These are phyloP conservation scores for Vanessa tameamea DNA, from an alignment of 1,140 invertebrate genomes.

Conservation along the genomic window DNA sequence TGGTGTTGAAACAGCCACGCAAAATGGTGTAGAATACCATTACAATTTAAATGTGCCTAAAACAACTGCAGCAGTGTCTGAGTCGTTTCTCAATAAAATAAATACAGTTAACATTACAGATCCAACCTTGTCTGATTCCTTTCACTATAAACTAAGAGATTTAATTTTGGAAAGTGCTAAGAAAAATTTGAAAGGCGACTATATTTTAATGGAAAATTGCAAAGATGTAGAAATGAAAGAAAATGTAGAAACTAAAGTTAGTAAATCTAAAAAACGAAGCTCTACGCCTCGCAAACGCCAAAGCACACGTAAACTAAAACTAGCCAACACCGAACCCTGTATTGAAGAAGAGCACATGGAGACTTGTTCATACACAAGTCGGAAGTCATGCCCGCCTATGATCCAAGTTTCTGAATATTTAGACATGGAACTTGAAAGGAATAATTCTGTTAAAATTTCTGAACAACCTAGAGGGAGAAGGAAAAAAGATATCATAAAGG, in stretches of 20 bases:
- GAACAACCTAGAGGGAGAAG: slow-evolving; percentile 35
- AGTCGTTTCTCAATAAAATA: slow-evolving; percentile 59
- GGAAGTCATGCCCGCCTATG: slow-evolving; percentile 56
- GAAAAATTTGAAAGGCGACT: slow-evolving; percentile 51
- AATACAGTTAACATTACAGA: slow-evolving; percentile 52
- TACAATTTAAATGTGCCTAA: slow-evolving; percentile 39
- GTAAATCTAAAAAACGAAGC: slow-evolving; percentile 55
- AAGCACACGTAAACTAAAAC: slow-evolving; percentile 44
- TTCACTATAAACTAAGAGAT: slow-evolving; percentile 55
- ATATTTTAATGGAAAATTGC: slow-evolving; percentile 14
- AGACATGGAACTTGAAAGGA: neutral
- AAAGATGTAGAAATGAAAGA: slow-evolving; percentile 38
- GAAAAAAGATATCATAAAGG: slow-evolving; percentile 71
- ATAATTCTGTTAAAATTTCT: neutral
- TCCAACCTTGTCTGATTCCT: slow-evolving; percentile 50
- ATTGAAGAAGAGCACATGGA: slow-evolving; percentile 62
- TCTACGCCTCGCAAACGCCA: slow-evolving; percentile 68
- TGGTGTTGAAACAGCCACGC: slow-evolving; percentile 37
- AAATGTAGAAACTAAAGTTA: slow-evolving; percentile 31
- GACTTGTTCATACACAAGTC: slow-evolving; percentile 49
- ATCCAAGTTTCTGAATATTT: slow-evolving; percentile 37
- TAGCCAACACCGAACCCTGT: slow-evolving; percentile 35
- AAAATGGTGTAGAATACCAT: slow-evolving; percentile 36
- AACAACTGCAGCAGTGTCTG: slow-evolving; percentile 40
- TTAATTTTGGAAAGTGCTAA: slow-evolving; percentile 67